Evolutionary conservation across 2,888 invertebrate genomes (phyloP).

Genomic region (Heliconius ismenius): DNA sequence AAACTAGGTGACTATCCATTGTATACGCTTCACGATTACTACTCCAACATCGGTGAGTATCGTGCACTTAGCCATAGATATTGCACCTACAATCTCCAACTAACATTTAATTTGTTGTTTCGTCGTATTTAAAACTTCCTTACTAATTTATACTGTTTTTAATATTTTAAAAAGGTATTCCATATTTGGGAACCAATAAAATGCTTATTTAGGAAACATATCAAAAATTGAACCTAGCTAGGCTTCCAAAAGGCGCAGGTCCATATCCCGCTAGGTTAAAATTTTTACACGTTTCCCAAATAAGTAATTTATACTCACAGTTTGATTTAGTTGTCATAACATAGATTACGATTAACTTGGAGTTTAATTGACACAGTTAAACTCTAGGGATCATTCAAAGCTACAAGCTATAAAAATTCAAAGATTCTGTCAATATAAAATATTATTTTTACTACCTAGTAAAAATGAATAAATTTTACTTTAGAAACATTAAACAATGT

Average conservation of each 20-base stretch:
- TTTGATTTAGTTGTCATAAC: neutral
- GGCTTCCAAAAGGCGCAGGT: too few relatives aligned
- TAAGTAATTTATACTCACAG: neutral
- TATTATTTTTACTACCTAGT: neutral
- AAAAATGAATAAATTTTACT: neutral
- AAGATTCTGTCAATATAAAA: slow-evolving; percentile 12
- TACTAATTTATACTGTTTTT: slow-evolving; percentile 35
- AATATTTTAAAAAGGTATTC: too few relatives aligned
- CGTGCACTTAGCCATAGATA: slow-evolving; percentile 60
- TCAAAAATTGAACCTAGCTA: too few relatives aligned
- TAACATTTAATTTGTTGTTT: slow-evolving; percentile 47
- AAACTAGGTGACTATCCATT: slow-evolving; percentile 81
- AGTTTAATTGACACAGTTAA: neutral
- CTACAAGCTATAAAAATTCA: slow-evolving; percentile 3
- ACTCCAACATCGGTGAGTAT: slow-evolving; percentile 74
- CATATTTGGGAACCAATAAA: too few relatives aligned
- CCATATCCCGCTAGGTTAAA: too few relatives aligned
- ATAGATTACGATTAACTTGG: neutral
- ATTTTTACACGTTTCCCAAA: neutral
- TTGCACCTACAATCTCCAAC: slow-evolving; percentile 50
- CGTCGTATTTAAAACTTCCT: slow-evolving; percentile 22
- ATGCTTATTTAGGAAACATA: too few relatives aligned
- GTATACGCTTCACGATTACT: slow-evolving; percentile 76
- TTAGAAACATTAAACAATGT: slow-evolving; percentile 5
- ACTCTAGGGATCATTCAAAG: neutral